A percentile compares a stretch with the other conserved stretches of the same genome.
phyloP scores from a whole-genome alignment of 1,140 invertebrate species.

The Drosophila tani region DNA sequence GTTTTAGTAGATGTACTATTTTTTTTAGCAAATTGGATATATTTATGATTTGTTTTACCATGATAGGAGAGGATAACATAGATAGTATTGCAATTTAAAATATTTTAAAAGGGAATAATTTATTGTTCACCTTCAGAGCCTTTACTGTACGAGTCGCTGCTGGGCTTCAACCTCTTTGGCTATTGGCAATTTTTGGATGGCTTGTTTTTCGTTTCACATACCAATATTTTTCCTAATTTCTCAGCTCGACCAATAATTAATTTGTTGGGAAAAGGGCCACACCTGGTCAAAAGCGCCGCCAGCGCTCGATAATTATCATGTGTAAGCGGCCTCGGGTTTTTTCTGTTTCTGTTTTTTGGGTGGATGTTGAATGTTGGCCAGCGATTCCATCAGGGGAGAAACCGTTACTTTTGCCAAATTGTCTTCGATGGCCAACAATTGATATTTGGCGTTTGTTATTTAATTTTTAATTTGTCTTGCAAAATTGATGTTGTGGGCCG shows the following conservation, averaged over 20 bases:
- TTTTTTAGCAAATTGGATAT: not conserved
- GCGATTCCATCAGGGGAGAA: constrained; percentile 7
- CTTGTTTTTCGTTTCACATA: constrained; percentile 22
- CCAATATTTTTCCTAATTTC: constrained; percentile 42
- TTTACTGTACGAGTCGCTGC: constrained; percentile 14
- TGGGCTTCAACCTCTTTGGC: constrained; percentile 34
- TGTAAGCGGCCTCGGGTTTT: constrained; percentile 42
- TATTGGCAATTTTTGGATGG: constrained; percentile 19
- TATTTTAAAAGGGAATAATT: not conserved
- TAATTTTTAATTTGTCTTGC: constrained; percentile 40
- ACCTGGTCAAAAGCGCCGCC: constrained; percentile 72
- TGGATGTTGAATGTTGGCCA: constrained; percentile 6
- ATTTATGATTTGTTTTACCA: not conserved
- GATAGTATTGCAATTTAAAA: not conserved
- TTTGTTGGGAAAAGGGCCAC: constrained; percentile 76
- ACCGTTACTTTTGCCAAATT: constrained; percentile 40
- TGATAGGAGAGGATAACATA: not conserved
- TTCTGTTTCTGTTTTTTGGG: not conserved
- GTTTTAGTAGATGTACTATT: not conserved
- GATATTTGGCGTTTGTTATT: constrained; percentile 37
- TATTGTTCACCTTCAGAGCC: not conserved
- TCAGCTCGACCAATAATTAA: constrained; percentile 63
- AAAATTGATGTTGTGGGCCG: constrained; percentile 30
- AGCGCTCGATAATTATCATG: constrained; percentile 68
- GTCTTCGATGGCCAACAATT: constrained; percentile 46